phyloP scores from a whole-genome alignment of 2,888 invertebrate genomes.

The Macropis europaea region DNA sequence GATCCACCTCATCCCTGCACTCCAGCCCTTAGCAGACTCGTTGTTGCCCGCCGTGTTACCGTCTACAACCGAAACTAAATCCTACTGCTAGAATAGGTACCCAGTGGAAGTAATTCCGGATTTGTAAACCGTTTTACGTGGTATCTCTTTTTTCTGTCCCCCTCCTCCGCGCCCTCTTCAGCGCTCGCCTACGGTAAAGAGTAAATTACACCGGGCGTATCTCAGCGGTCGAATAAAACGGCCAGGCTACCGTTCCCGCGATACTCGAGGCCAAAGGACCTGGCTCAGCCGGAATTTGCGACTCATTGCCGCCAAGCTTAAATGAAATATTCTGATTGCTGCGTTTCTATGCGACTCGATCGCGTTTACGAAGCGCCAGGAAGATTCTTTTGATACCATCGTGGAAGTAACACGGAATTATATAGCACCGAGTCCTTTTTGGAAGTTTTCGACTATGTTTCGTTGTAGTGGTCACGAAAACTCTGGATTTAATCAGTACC shows the following conservation, averaged over 20 bases:
- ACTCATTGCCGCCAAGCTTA: neutral
- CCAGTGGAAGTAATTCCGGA: slow-evolving; percentile 56
- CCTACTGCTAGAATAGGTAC: slow-evolving; percentile 41
- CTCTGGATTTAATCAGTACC: too few relatives aligned
- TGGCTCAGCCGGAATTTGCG: neutral
- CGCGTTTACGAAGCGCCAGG: neutral
- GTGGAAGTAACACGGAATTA: too few relatives aligned
- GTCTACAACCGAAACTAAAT: slow-evolving; percentile 55
- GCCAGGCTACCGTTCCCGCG: slow-evolving; percentile 7
- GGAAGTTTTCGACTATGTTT: too few relatives aligned
- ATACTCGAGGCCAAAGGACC: neutral
- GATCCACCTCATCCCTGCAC: neutral
- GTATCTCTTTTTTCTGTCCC: neutral
- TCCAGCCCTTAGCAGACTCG: neutral
- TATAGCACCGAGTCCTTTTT: too few relatives aligned
- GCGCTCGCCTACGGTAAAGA: slow-evolving; percentile 2
- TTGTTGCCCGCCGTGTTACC: slow-evolving; percentile 38
- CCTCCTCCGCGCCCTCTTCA: neutral
- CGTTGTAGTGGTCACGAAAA: too few relatives aligned
- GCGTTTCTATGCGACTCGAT: neutral
- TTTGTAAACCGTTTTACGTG: slow-evolving; percentile 61
- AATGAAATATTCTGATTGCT: neutral
- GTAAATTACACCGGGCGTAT: slow-evolving; percentile 45
- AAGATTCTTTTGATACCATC: too few relatives aligned
- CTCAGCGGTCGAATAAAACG: slow-evolving; percentile 24